phyloP scores from a whole-genome alignment of 1,140 invertebrate genomes.

The Lepidurus couesii region DNA sequence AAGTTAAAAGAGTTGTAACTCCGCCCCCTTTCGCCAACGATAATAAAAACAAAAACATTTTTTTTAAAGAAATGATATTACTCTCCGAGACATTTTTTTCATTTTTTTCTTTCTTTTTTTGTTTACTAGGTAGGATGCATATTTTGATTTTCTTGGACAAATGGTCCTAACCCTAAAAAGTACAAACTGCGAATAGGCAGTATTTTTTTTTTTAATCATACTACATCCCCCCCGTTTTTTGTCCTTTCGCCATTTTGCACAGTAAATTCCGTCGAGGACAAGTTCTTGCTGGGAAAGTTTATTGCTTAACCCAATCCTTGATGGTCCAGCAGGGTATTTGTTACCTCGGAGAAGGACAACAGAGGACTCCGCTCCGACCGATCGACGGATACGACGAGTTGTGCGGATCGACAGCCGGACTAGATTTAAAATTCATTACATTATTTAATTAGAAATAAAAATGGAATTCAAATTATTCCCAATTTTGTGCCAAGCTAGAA shows the following conservation, averaged over 20 bases:
- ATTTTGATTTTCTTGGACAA: constrained; percentile 23
- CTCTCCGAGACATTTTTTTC: background rate
- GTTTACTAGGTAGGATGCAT: constrained; percentile 1
- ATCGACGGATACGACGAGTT: constrained; percentile 41
- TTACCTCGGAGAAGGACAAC: constrained; percentile 76
- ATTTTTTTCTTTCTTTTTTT: background rate
- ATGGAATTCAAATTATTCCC: background rate
- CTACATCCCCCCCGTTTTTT: background rate
- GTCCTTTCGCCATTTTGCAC: background rate
- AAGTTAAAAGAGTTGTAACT: background rate
- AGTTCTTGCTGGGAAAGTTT: constrained; percentile 34
- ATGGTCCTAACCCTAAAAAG: background rate
- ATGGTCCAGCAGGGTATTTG: constrained; percentile 67
- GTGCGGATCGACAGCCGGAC: constrained; percentile 16
- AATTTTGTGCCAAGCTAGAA: background rate
- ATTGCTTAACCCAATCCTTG: constrained; percentile 35
- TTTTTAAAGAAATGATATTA: background rate
- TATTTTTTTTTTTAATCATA: background rate
- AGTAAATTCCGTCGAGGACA: constrained; percentile 30
- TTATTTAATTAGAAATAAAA: background rate
- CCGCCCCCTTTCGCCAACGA: background rate
- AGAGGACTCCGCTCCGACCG: constrained; percentile 69
- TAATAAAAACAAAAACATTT: background rate
- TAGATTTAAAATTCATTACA: background rate
- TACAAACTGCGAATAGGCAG: constrained; percentile 16